These are phyloP conservation scores for Columba guinea DNA, from an alignment of 2,797 vertebrate species.

Conservation along the genomic window DNA sequence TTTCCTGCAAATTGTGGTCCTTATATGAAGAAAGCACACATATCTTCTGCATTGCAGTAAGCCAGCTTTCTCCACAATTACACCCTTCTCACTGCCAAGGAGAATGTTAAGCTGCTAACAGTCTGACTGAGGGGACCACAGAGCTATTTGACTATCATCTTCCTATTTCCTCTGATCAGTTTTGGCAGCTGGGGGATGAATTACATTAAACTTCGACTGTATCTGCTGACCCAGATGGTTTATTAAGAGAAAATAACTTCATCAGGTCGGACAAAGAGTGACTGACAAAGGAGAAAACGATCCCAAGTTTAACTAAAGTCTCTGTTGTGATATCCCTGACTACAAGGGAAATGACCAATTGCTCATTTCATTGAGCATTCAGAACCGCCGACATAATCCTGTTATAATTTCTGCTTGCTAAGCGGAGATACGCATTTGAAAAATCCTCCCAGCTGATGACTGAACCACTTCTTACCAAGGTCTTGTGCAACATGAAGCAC, in stretches of 20 bases:
- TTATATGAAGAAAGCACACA: not conserved
- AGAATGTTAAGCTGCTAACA: conserved; percentile 11
- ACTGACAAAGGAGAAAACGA: not conserved
- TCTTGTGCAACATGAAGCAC: not conserved
- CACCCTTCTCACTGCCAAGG: conserved; percentile 9
- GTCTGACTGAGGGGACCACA: conserved; percentile 4
- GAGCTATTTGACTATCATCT: conserved; percentile 8
- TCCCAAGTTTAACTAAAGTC: not conserved
- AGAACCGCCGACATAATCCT: not conserved
- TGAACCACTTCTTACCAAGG: not conserved
- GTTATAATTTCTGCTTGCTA: not conserved
- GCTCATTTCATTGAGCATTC: not conserved
- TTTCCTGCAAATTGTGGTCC: not conserved
- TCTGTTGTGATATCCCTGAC: not conserved
- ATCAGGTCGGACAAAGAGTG: not conserved
- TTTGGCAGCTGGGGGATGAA: not conserved
- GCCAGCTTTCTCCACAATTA: conserved; percentile 8
- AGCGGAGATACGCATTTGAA: not conserved
- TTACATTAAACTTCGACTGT: not conserved
- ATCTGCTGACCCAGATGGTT: not conserved
- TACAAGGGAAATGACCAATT: not conserved
- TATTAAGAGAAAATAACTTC: not conserved
- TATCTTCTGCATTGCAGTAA: not conserved
- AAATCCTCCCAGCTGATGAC: not conserved
- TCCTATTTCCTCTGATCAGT: not conserved